Evolutionary conservation across 2,888 invertebrate genomes (phyloP).

Genomic region (Cataglyphis altisquamis): DNA sequence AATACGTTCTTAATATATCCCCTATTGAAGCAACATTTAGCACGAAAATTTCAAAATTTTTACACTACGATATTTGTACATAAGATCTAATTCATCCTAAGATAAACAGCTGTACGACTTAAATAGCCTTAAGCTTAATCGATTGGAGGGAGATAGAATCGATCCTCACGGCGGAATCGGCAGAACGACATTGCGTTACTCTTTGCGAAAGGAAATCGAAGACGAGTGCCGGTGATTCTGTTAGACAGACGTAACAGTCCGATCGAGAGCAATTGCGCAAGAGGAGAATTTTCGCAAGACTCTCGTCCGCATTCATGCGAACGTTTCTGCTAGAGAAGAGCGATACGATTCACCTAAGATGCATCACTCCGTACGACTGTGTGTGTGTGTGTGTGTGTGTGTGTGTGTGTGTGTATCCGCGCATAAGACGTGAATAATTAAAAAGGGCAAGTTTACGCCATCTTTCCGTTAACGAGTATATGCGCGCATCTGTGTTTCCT

Average conservation of each 20-base stretch:
- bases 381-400: not conserved
- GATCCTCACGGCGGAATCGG: not conserved
- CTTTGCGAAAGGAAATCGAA: constrained; percentile 49
- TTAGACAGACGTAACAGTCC: constrained; percentile 38
- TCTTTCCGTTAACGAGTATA: constrained; percentile 68
- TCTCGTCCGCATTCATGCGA: constrained; percentile 68
- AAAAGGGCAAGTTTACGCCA: constrained; percentile 72
- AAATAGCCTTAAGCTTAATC: constrained; percentile 27
- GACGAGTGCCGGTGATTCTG: constrained; percentile 33
- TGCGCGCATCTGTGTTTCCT: constrained; percentile 53
- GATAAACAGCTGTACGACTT: constrained; percentile 1
- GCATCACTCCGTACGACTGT: not conserved
- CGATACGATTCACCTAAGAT: constrained; percentile 48
- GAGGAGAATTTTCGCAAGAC: constrained; percentile 66
- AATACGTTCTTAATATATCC: not conserved
- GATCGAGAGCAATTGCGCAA: constrained; percentile 55
- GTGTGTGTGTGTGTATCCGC: constrained; percentile 14
- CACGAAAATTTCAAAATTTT: no score
- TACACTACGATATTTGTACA: not conserved
- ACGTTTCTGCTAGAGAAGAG: constrained; percentile 8
- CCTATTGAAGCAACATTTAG: not conserved
- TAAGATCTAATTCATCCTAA: not conserved
- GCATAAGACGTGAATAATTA: constrained; percentile 62
- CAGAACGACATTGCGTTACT: constrained; percentile 15
- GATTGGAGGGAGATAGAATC: not conserved